Evolutionary conservation across 2,797 vertebrate species (phyloP).

Genomic region (Spondyliosoma cantharus): DNA sequence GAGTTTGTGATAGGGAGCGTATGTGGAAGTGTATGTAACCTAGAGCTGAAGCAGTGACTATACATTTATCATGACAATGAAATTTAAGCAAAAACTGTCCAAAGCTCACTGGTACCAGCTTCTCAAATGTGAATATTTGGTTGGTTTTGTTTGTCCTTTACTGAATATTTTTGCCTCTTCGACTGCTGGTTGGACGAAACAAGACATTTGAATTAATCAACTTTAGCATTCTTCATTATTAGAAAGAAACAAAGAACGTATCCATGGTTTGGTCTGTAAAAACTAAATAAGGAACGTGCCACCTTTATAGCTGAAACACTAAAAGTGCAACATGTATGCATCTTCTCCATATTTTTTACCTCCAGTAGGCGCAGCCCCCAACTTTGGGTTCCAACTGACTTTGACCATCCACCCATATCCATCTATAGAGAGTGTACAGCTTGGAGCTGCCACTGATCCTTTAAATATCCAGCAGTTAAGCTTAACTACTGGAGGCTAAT

Average conservation of each 20-base stretch:
- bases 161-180: no score
- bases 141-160: background rate
- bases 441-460: background rate
- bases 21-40: background rate
- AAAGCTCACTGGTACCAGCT: background rate
- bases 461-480: conserved; percentile 1
- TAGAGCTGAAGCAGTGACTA: background rate
- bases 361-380: no score
- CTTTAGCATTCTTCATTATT: background rate
- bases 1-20: background rate
- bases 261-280: no score
- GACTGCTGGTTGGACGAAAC: no score
- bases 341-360: no score
- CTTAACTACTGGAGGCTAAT: background rate
- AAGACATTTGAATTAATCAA: no score
- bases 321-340: no score
- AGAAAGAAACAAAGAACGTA: no score
- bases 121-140: background rate
- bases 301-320: no score
- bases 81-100: background rate
- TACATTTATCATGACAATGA: background rate
- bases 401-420: background rate
- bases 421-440: background rate
- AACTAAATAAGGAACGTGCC: no score
- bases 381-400: background rate